These are phyloP conservation scores for Haliclona indistincta DNA, from an alignment of 37 sponge, comb jelly and placozoan genomes.

Conservation along the genomic window DNA sequence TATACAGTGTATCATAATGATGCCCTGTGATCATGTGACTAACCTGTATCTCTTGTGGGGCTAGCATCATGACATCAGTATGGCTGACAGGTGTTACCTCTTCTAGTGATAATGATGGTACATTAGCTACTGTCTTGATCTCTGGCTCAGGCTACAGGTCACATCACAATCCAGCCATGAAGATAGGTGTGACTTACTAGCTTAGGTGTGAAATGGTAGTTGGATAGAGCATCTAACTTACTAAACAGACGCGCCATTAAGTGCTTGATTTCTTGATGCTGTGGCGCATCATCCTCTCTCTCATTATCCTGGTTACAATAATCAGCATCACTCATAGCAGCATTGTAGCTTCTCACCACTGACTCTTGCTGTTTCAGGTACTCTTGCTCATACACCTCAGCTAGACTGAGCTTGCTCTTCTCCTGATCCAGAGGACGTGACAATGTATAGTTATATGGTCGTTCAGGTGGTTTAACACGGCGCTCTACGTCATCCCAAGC, in stretches of 20 bases:
- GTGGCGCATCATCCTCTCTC: slow-evolving; percentile 49
- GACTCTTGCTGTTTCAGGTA: slow-evolving; percentile 79
- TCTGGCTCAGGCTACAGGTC: slow-evolving; percentile 65
- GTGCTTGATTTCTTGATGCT: slow-evolving; percentile 62
- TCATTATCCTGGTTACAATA: not conserved
- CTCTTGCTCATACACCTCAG: slow-evolving; percentile 96
- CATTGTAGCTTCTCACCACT: not conserved
- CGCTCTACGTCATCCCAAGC: slow-evolving; percentile 97
- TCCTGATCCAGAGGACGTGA: slow-evolving; percentile 84
- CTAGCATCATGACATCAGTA: slow-evolving; percentile 67
- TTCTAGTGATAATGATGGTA: slow-evolving; percentile 78
- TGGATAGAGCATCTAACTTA: slow-evolving; percentile 95
- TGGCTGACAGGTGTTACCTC: slow-evolving; percentile 72
- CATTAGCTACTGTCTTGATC: slow-evolving; percentile 71
- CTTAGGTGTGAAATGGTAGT: slow-evolving; percentile 96
- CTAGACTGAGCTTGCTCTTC: slow-evolving; percentile 90
- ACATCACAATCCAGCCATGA: slow-evolving; percentile 2
- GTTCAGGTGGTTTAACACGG: slow-evolving; percentile 87
- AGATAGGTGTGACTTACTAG: slow-evolving; percentile 52
- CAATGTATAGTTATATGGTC: slow-evolving; percentile 80
- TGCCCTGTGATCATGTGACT: not conserved
- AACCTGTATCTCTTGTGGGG: slow-evolving; percentile 81
- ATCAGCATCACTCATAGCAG: not conserved
- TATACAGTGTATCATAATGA: slow-evolving; percentile 21
- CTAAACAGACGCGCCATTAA: slow-evolving; percentile 79